Evolutionary conservation across 2,888 invertebrate species (phyloP), one percentile per base, ranked within the genome.

Genomic region (Oscheius myriophilus): DNA sequence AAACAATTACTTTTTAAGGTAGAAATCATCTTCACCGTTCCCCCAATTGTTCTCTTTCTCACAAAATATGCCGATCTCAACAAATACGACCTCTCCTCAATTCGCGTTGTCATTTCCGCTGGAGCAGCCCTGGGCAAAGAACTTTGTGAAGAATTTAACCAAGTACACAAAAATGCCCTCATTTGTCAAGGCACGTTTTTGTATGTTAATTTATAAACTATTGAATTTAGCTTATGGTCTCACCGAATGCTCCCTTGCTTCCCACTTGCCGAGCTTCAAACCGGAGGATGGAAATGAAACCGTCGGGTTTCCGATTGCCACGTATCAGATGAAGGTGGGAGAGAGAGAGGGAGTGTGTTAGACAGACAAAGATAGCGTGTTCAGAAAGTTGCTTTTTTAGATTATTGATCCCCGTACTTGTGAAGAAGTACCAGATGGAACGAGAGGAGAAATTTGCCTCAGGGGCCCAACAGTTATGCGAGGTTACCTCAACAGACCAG

Each of bases 381-480:
- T n/a, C n/a, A n/a, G n/a, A n/a, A n/a, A n/a, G n/a, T n/a, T n/a
- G 9, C 33, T 9, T 33, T 6, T 33, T 33, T 9, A 33, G 33
- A 33, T 33, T 33, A 9, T 33, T 3, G 33, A 33, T 33, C 33
- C 33, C 33, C 3, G 3, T 3, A 33, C 33, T 33, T 3, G 33
- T 33, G 33, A 3, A 33, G 33, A 33, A 33, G 33, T 33, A 6
- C 33, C 33, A 6, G 33, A 33, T 9, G 33, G 33, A 33, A 33
- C 33, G 9, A 33, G 33, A 33, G 33, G 33, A 33, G 33, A 33
- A 21, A 86, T 94, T 0, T 93, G 93, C 87, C 91, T 94, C 71
- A 92, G 92, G 86, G 93, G 93, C 0, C 91, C 92, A 25, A 88
- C 91, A 62, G 90, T 92, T 11, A 93, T 93, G 93, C 92, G 92